These are phyloP conservation scores for Microplitis mediator DNA, from an alignment of 1,140 invertebrate species.

Conservation along the genomic window DNA sequence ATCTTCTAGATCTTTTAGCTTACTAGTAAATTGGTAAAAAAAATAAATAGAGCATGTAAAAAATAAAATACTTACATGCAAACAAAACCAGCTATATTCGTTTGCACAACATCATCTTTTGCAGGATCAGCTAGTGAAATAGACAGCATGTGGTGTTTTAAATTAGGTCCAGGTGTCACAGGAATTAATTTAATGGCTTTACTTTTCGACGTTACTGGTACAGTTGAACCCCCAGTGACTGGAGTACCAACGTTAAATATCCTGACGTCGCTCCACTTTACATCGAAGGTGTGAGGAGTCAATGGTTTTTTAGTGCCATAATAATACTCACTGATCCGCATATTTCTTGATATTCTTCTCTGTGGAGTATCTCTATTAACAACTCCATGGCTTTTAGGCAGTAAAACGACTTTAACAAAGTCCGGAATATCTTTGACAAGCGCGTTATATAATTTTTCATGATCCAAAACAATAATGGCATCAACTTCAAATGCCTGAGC, in stretches of 20 bases:
- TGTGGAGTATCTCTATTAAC: constrained; percentile 80
- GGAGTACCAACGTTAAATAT: constrained; percentile 96
- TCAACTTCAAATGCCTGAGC: constrained; percentile 95
- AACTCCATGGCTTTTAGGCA: constrained; percentile 96
- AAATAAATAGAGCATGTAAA: constrained; percentile 5
- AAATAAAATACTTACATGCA: constrained; percentile 80
- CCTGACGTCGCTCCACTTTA: constrained; percentile 85
- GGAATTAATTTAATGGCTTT: constrained; percentile 89
- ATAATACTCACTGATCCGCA: constrained; percentile 92
- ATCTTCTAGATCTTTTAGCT: constrained; percentile 10
- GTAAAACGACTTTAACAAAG: constrained; percentile 90
- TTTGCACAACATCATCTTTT: constrained; percentile 77
- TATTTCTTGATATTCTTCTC: constrained; percentile 78
- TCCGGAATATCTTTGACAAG: constrained; percentile 90
- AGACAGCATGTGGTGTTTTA: constrained; percentile 88
- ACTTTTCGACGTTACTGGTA: constrained; percentile 95
- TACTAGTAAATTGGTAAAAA: constrained; percentile 11
- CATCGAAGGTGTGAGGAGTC: constrained; percentile 92
- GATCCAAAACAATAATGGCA: constrained; percentile 94
- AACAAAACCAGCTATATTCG: constrained; percentile 91
- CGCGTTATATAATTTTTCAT: constrained; percentile 95
- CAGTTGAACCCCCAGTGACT: constrained; percentile 88
- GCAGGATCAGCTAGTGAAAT: constrained; percentile 81
- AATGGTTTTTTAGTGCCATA: constrained; percentile 84
- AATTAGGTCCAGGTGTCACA: constrained; percentile 74